Evolutionary conservation across 92 coral and sea anemone genomes (phyloP), one percentile per base, ranked within the genome.

Genomic region (Zoanthus gigantus): DNA sequence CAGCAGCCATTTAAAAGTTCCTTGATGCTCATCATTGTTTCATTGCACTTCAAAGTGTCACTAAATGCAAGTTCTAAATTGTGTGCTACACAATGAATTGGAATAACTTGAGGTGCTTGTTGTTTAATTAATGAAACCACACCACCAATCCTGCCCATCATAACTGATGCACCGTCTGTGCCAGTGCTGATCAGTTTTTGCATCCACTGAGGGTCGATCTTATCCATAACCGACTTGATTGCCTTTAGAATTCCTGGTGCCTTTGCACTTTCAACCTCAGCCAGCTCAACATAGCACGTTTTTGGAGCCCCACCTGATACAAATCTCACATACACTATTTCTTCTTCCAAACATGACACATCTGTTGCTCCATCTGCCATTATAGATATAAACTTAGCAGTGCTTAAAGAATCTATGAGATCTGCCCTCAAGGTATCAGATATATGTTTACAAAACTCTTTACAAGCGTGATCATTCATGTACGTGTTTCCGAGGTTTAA

Each of bases 151-250:
- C 87, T 88, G 50, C 83, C 87, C 56, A 80, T 46, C 91, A 88
- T 82, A 48, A 81, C 91, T 46, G 87, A 88, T 68, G 91, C 87
- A 81, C 91, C 90, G 68, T 79, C 90, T 61, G 90, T 87, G 34
- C 85, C 85, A 45, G 78, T 78, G 74, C 84, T 76, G 34, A 85
- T 85, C n/a, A 85, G 66, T 68, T 75, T 85, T 50, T 74, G 78
- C 76, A 74, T 86, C 89, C 89, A 86, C 75, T 86, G 89, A 66
- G 52, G 76, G 76, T 86, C 84, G 52, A 47, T 47, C 52, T 4
- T 47, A 47, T 8, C 52, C 52, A 47, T 47, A 47, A 4, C 23
- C 23, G 52, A 23, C 23, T 23, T 23, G 5, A 47, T 47, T 4
- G 52, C 8, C 4, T 4, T 47, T 47, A 47, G 52, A 47, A 47